Base-by-base conservation (phyloP, 2,113 vertebrate genomes). In the Pangasianodon gigas region DNA sequence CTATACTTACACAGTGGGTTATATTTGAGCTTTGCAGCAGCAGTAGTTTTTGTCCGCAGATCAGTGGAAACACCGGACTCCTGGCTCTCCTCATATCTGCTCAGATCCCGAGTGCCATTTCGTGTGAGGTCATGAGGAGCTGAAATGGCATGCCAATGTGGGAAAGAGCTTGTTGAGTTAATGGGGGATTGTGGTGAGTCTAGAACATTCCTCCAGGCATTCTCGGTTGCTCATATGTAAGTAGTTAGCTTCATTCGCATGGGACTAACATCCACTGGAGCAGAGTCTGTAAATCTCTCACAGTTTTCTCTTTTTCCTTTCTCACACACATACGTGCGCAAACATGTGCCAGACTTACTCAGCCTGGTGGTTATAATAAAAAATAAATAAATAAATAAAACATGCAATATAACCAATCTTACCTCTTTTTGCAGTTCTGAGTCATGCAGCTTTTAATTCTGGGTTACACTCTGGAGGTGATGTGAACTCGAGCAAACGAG, bases 151-250 rank as follows among this genome's bases (percentile, higher is more conserved):
- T 26, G 32, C 46, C 48, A 48, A 9, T n/a, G 24, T 32, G 48
- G 2, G 7, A 89, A 84, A 83, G 89, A 93, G 92, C 87, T 91
- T 91, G 87, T 48, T 85, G 92, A 90, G 91, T 93, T 93, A 95
- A 94, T 46, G 26, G 32, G 91, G 90, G 91, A 92, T 89, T 94
- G 94, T 60, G 94, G 95, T 83, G 94, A 94, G 94, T 93, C 92
- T 92, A 91, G 91, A 91, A 91, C 87, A 85, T 85, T 93, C 81
- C 92, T 94, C 92, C 91, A 81, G 94, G 92, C 91, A 93, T 91
- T 93, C 54, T 77, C 8, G 41, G 21, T 16, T 19, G 16, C 93
- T 81, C 79, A 93, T 94, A 90, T 92, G 92, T 93, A 92, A 91
- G 90, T 65, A 88, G 75, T 87, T 86, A 92, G 92, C 75, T 52